A percentile compares a stretch with the other conserved stretches of the same genome.
These are phyloP conservation scores for Eupithecia centaureata DNA, from an alignment of 2,888 invertebrate genomes.

Conservation along the genomic window DNA sequence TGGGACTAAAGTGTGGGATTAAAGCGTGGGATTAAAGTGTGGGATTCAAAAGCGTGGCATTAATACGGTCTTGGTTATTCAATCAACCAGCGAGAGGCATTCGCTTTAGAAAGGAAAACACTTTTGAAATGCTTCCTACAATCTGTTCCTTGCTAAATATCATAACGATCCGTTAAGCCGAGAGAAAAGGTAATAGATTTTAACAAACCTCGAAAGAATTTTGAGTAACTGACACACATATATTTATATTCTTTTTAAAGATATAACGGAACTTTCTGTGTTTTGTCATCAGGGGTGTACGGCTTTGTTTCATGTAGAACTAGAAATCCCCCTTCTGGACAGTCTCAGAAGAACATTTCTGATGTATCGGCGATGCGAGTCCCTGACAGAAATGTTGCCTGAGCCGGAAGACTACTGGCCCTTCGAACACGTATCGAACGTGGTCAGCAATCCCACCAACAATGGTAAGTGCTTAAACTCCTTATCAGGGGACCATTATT, in stretches of 20 bases:
- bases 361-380: constrained; percentile 66
- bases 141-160: no score
- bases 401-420: constrained; percentile 62
- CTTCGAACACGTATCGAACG: not conserved
- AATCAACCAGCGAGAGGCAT: not conserved
- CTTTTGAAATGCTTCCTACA: no score
- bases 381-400: constrained; percentile 66
- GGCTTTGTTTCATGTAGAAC: constrained; percentile 79
- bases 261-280: not conserved
- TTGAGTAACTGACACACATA: no score
- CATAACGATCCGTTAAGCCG: no score
- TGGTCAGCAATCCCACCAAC: not conserved
- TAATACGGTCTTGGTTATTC: not conserved
- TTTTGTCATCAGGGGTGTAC: constrained; percentile 57
- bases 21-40: no score
- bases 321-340: constrained; percentile 83
- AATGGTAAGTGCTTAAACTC: not conserved
- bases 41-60: no score
- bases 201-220: not conserved
- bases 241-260: not conserved
- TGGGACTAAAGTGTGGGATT: no score
- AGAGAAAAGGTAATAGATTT: not conserved
- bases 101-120: no score
- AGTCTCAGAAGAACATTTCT: constrained; percentile 66
- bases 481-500: not conserved